phyloP scores from a whole-genome alignment of 2,797 vertebrate genomes.

The Craterocephalus amniculus region DNA sequence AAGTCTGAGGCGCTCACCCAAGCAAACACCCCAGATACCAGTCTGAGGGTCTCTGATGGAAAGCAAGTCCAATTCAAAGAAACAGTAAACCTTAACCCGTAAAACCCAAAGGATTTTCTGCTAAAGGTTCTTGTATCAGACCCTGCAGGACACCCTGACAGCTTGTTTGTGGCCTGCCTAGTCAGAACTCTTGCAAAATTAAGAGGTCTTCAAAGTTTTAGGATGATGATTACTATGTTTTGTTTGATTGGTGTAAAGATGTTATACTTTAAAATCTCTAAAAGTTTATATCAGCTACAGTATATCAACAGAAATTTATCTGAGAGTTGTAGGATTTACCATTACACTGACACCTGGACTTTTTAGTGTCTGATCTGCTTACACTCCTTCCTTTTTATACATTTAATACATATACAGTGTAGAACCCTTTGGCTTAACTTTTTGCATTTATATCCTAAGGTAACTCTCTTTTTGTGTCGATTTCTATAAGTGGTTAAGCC shows the following conservation, averaged over 20 bases:
- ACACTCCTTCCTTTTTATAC: not conserved
- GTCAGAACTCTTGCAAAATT: not conserved
- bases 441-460: not conserved
- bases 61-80: not conserved
- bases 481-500: not conserved
- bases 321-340: not conserved
- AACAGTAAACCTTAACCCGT: not conserved
- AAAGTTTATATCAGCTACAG: not conserved
- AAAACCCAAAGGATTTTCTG: not conserved
- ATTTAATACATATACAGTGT: not conserved
- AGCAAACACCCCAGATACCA: not conserved
- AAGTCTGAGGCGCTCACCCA: not conserved
- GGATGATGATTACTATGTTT: not conserved
- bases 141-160: not conserved
- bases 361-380: not conserved
- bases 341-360: not conserved
- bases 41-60: not conserved
- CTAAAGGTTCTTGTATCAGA: not conserved
- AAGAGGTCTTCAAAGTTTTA: not conserved
- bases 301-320: not conserved
- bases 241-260: not conserved
- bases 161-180: not conserved
- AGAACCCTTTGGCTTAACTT: no score
- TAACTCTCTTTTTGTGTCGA: not conserved
- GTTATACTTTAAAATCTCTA: not conserved